Base-by-base conservation (phyloP, 2,888 invertebrate species). In the Trileptium ribeirensis region DNA sequence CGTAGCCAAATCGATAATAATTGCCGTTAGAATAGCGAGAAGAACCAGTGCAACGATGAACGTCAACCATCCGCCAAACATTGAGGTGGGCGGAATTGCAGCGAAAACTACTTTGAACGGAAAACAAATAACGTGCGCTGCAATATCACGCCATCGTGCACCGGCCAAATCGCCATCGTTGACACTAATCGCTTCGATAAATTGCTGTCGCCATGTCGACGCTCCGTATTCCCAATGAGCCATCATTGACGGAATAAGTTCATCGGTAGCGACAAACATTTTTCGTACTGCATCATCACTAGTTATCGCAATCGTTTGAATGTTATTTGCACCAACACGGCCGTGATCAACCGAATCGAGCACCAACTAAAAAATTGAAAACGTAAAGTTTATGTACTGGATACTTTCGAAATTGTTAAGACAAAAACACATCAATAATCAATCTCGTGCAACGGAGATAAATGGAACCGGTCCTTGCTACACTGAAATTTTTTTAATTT, bases 41-140 rank as follows among this genome's bases (percentile, higher is more conserved):
- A 90, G 86, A 1, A 84, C 82, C 79, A 92, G 87, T 0, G 92
- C 91, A 2, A 89, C 86, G 79, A 89, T 81, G 87, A 92, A 92
- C 67, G 91, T 90, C 19, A 91, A 85, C 91, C 91, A 92, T 0
- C 92, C 92, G 19, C 91, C 91, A 77, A 88, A 87, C 15, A 91
- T 86, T 8, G 89, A 88, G 0, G 91, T 89, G 0, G 92, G 92
- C 33, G 90, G 90, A 19, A 90, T 87, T 64, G 91, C 87, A 8
- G 91, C 89, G 85, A 91, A 91, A 36, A 91, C 82, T 15, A 90
- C 86, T 89, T 92, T 92, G 91, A 91, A 92, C 70, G 90, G 90
- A 86, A 92, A 92, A 0, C 91, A 90, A 3, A 91, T 83, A 85
- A 91, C 90, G 86, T 92, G 92, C 85, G 91, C 87, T 40, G 91